Conservation (phyloP, 2,113 vertebrate genomes). For the Nycticorax nycticorax region DNA sequence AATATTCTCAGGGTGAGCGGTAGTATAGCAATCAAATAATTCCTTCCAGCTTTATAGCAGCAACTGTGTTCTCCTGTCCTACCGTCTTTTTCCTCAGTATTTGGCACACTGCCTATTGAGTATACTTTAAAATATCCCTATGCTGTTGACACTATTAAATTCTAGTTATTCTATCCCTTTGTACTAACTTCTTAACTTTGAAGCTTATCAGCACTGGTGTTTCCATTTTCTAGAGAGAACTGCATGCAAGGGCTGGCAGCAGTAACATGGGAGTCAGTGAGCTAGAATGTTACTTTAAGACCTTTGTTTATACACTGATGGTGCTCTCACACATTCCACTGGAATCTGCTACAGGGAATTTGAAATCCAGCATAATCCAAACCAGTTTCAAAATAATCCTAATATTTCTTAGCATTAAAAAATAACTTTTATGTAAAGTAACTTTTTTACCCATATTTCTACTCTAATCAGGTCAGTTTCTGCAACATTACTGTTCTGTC, state of each 20-base stretch:
- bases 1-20: background rate
- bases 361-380: background rate
- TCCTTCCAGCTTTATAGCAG: background rate
- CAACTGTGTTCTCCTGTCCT: background rate
- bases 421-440: background rate
- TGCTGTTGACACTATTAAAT: background rate
- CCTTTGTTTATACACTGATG: background rate
- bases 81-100: background rate
- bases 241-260: background rate
- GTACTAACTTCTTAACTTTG: background rate
- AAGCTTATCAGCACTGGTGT: background rate
- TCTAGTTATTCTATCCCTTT: background rate
- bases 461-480: background rate
- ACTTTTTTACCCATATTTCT: background rate
- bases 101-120: background rate
- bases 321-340: background rate
- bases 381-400: background rate
- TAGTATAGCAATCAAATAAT: background rate
- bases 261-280: background rate
- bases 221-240: background rate
- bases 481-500: background rate
- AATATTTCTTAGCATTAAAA: background rate
- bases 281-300: background rate
- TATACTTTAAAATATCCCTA: background rate
- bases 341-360: background rate